A percentile compares a stretch with the other conserved stretches of the same genome.
Evolutionary conservation across 2,113 vertebrate species (phyloP).

Genomic region (Hypocryptadius cinnamomeus): DNA sequence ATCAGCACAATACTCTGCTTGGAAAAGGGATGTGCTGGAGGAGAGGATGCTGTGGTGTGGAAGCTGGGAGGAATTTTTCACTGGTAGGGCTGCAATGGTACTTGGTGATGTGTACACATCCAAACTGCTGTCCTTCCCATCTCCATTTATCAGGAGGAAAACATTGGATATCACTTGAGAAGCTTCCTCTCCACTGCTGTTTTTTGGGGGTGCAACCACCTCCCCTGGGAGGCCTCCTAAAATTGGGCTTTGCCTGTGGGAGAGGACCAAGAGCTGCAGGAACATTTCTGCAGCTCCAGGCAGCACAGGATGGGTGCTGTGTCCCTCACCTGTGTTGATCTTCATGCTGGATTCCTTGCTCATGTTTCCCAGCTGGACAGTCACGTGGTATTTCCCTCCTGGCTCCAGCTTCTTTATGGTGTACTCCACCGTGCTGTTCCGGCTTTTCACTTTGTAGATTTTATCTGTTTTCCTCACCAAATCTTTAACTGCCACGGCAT

Average conservation of each 20-base stretch:
- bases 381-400: conserved; percentile 85
- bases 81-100: accelerated
- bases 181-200: not conserved
- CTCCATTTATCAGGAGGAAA: not conserved
- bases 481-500: conserved; percentile 85
- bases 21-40: not conserved
- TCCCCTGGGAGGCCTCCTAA: not conserved
- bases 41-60: not conserved
- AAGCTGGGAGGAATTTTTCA: not conserved
- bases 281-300: not conserved
- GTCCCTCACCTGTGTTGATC: conserved; percentile 82
- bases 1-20: not conserved
- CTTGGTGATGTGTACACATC: not conserved
- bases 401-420: conserved; percentile 83
- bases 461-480: conserved; percentile 82
- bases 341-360: conserved; percentile 90
- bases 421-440: conserved; percentile 91
- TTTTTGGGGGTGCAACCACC: not conserved
- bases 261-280: not conserved
- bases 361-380: conserved; percentile 92
- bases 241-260: not conserved
- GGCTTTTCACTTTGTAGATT: conserved; percentile 85
- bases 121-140: not conserved
- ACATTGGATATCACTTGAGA: not conserved
- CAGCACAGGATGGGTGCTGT: not conserved